These are phyloP conservation scores for Macrostomum lignano DNA, from an alignment of 1,140 invertebrate species.

Conservation along the genomic window DNA sequence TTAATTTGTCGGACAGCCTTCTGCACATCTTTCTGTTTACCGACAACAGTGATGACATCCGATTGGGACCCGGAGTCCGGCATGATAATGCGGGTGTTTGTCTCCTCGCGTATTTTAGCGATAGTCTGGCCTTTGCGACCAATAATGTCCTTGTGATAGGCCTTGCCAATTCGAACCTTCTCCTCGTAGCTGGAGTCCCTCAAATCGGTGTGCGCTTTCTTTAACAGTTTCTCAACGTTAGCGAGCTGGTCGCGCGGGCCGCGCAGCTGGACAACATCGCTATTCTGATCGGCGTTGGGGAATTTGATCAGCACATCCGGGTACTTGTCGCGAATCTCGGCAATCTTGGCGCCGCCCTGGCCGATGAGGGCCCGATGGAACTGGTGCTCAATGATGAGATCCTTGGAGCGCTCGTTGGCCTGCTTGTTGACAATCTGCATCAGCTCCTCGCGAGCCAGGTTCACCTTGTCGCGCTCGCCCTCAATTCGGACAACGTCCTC, in stretches of 20 bases:
- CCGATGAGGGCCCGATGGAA: slow-evolving; percentile 77
- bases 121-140: slow-evolving; percentile 72
- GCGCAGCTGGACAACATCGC: slow-evolving; percentile 57
- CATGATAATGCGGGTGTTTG: slow-evolving; percentile 69
- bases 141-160: slow-evolving; percentile 85
- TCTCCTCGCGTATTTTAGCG: slow-evolving; percentile 76
- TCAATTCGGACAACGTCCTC: slow-evolving; percentile 60
- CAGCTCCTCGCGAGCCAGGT: slow-evolving; percentile 40
- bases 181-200: slow-evolving; percentile 50
- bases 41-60: slow-evolving; percentile 67
- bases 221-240: slow-evolving; percentile 53
- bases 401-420: slow-evolving; percentile 77
- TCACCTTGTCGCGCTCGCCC: slow-evolving; percentile 54
- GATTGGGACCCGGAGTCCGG: slow-evolving; percentile 54
- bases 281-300: slow-evolving; percentile 52
- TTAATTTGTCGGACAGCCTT: slow-evolving; percentile 40
- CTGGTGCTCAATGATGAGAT: slow-evolving; percentile 72
- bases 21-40: slow-evolving; percentile 57
- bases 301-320: slow-evolving; percentile 64
- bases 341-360: slow-evolving; percentile 64
- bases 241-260: slow-evolving; percentile 66
- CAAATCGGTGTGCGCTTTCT: slow-evolving; percentile 58
- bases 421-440: slow-evolving; percentile 27
- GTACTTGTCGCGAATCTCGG: slow-evolving; percentile 65
- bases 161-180: slow-evolving; percentile 74